Percentiles rank a stretch among this genome's conserved stretches.
Conservation (phyloP, 2,797 vertebrate genomes). For the Sebastolobus altivelis region DNA sequence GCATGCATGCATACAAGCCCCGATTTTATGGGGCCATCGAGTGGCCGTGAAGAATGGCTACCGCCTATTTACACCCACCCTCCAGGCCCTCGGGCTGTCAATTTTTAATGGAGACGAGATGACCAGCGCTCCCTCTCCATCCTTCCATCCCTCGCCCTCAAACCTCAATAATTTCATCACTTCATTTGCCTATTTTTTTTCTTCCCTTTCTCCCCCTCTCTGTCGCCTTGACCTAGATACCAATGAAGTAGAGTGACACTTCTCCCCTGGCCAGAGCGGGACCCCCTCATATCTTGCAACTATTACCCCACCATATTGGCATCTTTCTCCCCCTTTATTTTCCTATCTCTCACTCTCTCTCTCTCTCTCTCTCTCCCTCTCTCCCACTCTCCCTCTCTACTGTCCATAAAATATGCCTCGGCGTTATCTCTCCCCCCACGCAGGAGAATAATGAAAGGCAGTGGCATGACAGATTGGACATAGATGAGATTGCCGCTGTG, state of each 20-base stretch:
- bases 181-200: slow-evolving; percentile 81
- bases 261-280: slow-evolving; percentile 85
- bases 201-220: slow-evolving; percentile 17
- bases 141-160: slow-evolving; percentile 49
- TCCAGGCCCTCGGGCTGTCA: slow-evolving; percentile 68
- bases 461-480: slow-evolving; percentile 90
- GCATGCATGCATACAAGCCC: slow-evolving; percentile 73
- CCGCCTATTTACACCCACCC: slow-evolving; percentile 58
- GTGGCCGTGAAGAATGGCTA: slow-evolving; percentile 72
- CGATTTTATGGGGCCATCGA: slow-evolving; percentile 63
- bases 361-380: slow-evolving; percentile 39
- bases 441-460: slow-evolving; percentile 89
- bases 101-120: slow-evolving; percentile 74
- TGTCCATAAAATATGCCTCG: slow-evolving; percentile 90
- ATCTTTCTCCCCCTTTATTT: slow-evolving; percentile 78
- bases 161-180: slow-evolving; percentile 79
- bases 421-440: slow-evolving; percentile 83
- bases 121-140: slow-evolving; percentile 73
- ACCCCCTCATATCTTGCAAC: slow-evolving; percentile 55
- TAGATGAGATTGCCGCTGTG: slow-evolving; percentile 89
- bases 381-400: slow-evolving; percentile 50
- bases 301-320: slow-evolving; percentile 67
- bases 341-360: slow-evolving; percentile 48
- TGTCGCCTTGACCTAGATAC: slow-evolving; percentile 89
- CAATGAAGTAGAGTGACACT: slow-evolving; percentile 84